Conservation (phyloP, 2,797 vertebrate species). For the Bucorvus abyssinicus region DNA sequence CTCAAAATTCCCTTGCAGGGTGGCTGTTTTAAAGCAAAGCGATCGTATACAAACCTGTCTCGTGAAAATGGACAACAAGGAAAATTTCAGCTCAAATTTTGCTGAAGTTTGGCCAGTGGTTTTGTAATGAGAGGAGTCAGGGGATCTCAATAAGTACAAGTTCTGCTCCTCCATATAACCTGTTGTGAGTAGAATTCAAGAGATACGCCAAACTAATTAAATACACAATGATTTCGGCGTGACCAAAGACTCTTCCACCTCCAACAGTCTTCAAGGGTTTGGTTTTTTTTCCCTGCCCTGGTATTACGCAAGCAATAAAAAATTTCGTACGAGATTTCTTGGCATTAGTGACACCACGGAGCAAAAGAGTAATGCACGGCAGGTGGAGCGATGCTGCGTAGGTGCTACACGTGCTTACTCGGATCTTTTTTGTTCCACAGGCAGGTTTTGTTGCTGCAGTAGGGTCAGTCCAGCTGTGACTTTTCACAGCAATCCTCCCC, state of each 20-base stretch:
- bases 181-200: neutral
- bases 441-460: neutral
- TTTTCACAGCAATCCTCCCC: neutral
- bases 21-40: neutral
- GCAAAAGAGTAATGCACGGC: neutral
- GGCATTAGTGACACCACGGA: neutral
- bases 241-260: neutral
- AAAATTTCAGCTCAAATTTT: neutral
- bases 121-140: neutral
- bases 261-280: neutral
- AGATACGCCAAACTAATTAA: neutral
- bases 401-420: neutral
- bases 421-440: neutral
- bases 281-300: fast-evolving
- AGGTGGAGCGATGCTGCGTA: neutral
- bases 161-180: neutral
- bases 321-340: neutral
- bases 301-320: neutral
- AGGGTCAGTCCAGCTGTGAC: neutral
- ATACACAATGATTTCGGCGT: neutral
- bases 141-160: neutral
- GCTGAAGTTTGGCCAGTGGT: neutral
- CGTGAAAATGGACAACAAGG: neutral
- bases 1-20: neutral
- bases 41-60: neutral